Conservation (phyloP, 2,797 vertebrate genomes). For the Fistularia commersonii region DNA sequence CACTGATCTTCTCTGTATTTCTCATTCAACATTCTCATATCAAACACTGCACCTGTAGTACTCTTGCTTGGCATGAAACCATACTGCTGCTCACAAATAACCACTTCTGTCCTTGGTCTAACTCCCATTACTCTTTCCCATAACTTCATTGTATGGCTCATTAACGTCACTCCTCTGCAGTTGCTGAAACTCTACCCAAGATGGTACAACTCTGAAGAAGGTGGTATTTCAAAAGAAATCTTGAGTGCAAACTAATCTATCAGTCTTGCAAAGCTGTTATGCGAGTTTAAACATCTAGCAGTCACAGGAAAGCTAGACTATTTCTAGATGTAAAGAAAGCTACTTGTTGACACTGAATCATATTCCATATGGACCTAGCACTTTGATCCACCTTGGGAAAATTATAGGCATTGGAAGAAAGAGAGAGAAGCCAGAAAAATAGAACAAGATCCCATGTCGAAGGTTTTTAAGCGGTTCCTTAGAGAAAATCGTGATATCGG, state of each 20-base stretch:
- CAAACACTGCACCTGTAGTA: no score
- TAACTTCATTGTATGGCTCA: no score
- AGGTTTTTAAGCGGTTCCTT: conserved; percentile 14
- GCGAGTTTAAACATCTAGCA: conserved; percentile 3
- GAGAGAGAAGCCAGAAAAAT: conserved; percentile 14
- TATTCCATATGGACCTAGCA: conserved; percentile 32
- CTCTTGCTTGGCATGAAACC: no score
- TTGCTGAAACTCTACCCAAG: no score
- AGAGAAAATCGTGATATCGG: conserved; percentile 6
- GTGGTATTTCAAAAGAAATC: no score
- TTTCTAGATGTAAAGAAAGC: conserved; percentile 20
- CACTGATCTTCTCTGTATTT: no score
- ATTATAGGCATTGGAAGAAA: conserved; percentile 31
- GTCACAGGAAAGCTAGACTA: conserved; percentile 1
- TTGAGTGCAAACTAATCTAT: not conserved
- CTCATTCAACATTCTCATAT: no score
- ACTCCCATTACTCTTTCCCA: no score
- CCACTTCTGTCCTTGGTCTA: no score
- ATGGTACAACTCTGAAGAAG: no score
- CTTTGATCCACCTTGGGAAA: conserved; percentile 61
- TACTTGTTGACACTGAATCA: conserved; percentile 50
- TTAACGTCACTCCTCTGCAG: no score
- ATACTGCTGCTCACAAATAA: no score
- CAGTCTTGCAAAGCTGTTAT: not conserved
- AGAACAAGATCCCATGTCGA: conserved; percentile 11